A percentile compares a stretch with the other conserved stretches of the same genome.
These are phyloP conservation scores for Drosophila guanche DNA, from an alignment of 1,140 invertebrate species.

Conservation along the genomic window DNA sequence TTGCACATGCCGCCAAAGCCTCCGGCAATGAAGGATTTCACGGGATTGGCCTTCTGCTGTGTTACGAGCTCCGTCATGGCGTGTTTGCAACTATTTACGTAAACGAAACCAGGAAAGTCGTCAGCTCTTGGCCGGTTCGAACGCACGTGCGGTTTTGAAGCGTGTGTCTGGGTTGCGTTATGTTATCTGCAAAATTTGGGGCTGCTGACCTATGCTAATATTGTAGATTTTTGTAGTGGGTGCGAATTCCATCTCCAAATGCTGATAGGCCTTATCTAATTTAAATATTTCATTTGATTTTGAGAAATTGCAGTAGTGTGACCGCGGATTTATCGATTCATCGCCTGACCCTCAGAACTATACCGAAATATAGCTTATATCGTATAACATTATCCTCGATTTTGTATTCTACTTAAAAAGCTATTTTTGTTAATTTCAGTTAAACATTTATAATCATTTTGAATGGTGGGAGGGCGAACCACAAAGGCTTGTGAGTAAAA, in stretches of 20 bases:
- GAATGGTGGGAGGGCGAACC: too few species aligned
- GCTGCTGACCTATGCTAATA: constrained; percentile 49
- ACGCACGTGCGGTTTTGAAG: neutral
- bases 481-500: too few species aligned
- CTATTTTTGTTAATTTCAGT: too few species aligned
- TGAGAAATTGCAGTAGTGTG: constrained; percentile 21
- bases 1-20: constrained; percentile 98
- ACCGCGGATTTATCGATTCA: too few species aligned
- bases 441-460: too few species aligned
- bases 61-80: constrained; percentile 31
- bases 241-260: constrained; percentile 52
- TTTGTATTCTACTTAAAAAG: too few species aligned
- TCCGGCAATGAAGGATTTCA: constrained; percentile 98
- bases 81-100: constrained; percentile 52
- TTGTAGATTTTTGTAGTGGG: constrained; percentile 14
- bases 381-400: too few species aligned
- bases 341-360: too few species aligned
- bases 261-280: constrained; percentile 23
- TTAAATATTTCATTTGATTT: constrained; percentile 34
- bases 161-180: constrained; percentile 24
- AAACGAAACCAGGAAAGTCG: constrained; percentile 30
- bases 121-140: constrained; percentile 1
- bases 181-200: constrained; percentile 40
- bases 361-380: too few species aligned
- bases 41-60: constrained; percentile 87